Conservation (phyloP, 2,888 invertebrate species). For the Amphipyra tragopoginis region DNA sequence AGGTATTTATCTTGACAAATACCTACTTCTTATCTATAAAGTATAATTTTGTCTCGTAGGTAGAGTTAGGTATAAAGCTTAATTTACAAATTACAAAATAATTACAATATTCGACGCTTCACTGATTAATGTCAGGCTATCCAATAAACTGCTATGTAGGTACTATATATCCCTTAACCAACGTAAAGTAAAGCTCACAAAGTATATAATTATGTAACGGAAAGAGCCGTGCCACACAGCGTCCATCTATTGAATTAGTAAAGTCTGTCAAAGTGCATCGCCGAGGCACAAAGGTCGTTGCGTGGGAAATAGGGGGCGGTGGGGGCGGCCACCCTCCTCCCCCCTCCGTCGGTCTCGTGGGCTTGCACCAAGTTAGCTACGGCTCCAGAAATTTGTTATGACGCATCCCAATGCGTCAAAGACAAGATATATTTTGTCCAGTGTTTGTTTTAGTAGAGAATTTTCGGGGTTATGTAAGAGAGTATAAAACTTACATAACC, state of each 20-base stretch:
- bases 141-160: slow-evolving; percentile 5
- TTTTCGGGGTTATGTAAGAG: slow-evolving; percentile 3
- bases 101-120: slow-evolving; percentile 32
- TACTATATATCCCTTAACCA: slow-evolving; percentile 17
- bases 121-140: slow-evolving; percentile 9
- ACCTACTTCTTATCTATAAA: background rate
- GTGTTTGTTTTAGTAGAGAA: slow-evolving; percentile 44
- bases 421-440: slow-evolving; percentile 73
- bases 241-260: slow-evolving; percentile 89
- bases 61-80: slow-evolving; percentile 11
- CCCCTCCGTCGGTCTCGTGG: slow-evolving; percentile 70
- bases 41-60: background rate
- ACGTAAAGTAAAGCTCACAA: slow-evolving; percentile 39
- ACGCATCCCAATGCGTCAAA: slow-evolving; percentile 76
- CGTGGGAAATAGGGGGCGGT: slow-evolving; percentile 83
- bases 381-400: slow-evolving; percentile 88
- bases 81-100: slow-evolving; percentile 23
- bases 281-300: slow-evolving; percentile 89
- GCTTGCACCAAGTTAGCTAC: slow-evolving; percentile 82
- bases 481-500: slow-evolving; percentile 3
- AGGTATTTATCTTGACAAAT: no score
- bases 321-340: slow-evolving; percentile 61
- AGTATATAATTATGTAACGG: slow-evolving; percentile 74
- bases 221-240: slow-evolving; percentile 75
- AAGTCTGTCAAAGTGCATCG: slow-evolving; percentile 90